Evolutionary conservation across 2,888 invertebrate genomes (phyloP).

Genomic region (Tenthredo amoena): DNA sequence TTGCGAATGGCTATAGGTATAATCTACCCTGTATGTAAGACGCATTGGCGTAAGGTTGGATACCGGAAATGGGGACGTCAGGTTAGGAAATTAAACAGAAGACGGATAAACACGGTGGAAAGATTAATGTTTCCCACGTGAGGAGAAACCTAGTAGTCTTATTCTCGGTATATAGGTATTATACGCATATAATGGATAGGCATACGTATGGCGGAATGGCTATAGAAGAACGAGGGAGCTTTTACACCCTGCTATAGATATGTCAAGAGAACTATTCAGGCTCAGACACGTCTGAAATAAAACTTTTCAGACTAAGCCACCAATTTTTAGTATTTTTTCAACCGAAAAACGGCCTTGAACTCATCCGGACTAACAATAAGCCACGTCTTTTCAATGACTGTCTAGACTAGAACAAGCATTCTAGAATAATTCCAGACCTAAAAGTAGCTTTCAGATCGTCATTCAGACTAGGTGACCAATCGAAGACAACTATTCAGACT

Average conservation of each 20-base stretch:
- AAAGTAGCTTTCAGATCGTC: background rate
- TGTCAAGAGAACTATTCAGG: background rate
- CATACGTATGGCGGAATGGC: background rate
- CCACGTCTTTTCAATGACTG: background rate
- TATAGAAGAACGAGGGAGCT: background rate
- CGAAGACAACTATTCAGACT: background rate
- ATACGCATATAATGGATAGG: slow-evolving; percentile 12
- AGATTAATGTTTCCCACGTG: slow-evolving; percentile 70
- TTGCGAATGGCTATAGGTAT: background rate
- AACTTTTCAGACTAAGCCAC: background rate
- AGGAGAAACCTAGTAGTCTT: slow-evolving; percentile 24
- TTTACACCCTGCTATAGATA: background rate
- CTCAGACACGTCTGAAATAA: background rate
- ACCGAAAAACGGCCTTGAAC: background rate
- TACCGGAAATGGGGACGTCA: slow-evolving; percentile 70
- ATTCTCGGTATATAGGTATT: background rate
- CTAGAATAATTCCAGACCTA: background rate
- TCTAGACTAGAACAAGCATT: background rate
- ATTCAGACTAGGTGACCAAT: background rate
- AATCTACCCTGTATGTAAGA: background rate
- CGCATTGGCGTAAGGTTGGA: slow-evolving; percentile 13
- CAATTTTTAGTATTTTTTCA: background rate
- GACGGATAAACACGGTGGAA: slow-evolving; percentile 70
- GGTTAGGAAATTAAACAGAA: slow-evolving; percentile 75
- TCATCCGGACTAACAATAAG: background rate